Evolutionary conservation across 1,140 invertebrate species (phyloP).

Genomic region (Drosophila malerkotliana): DNA sequence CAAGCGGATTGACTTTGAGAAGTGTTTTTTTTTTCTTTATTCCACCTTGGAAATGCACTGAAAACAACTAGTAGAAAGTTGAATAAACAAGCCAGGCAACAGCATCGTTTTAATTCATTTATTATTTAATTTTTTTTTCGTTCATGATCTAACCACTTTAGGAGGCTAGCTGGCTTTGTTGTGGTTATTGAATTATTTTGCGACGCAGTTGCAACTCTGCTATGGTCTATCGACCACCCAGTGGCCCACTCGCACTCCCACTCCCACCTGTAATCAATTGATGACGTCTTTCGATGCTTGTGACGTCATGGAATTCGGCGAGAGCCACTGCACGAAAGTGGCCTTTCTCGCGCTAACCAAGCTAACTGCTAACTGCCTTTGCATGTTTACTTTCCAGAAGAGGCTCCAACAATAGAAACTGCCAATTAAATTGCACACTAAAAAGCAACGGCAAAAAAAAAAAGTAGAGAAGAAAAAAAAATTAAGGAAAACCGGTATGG

Average conservation of each 20-base stretch:
- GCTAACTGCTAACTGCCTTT: constrained; percentile 56
- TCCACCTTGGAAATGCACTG: too few relatives aligned
- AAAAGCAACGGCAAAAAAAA: constrained; percentile 32
- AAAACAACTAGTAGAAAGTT: too few relatives aligned
- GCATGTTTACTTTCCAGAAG: constrained; percentile 54
- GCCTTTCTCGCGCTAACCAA: constrained; percentile 16
- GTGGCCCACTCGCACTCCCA: constrained; percentile 28
- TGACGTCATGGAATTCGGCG: constrained; percentile 38
- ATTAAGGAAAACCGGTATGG: constrained; percentile 64
- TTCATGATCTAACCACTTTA: constrained; percentile 69
- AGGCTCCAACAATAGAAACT: constrained; percentile 66
- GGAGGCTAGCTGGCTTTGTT: constrained; percentile 44
- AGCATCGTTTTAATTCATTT: too few relatives aligned
- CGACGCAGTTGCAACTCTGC: constrained; percentile 61
- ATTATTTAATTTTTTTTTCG: not conserved
- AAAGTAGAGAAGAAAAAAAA: constrained; percentile 26
- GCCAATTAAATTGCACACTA: constrained; percentile 74
- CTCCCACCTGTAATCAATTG: constrained; percentile 71
- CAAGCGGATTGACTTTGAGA: not conserved
- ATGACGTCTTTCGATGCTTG: constrained; percentile 60
- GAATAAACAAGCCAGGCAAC: too few relatives aligned
- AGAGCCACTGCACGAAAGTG: constrained; percentile 30
- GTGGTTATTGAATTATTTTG: constrained; percentile 55
- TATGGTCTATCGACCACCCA: not conserved
- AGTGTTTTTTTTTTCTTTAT: not conserved